A percentile compares a stretch with the other conserved stretches of the same genome.
These are phyloP conservation scores for Lathamus discolor DNA, from an alignment of 2,113 vertebrate genomes.

Conservation along the genomic window DNA sequence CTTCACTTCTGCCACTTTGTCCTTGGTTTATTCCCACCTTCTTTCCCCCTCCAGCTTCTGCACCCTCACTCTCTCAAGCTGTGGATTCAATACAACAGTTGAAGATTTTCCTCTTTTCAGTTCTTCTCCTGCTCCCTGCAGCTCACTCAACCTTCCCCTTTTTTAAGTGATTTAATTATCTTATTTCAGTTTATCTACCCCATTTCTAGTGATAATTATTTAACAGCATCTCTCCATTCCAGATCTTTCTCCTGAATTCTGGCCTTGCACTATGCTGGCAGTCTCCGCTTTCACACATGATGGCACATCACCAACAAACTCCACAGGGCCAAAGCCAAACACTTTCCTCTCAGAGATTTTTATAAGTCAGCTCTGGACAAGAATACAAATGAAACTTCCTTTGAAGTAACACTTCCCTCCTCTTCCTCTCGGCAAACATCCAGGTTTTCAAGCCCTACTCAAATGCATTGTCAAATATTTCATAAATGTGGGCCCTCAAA, in stretches of 20 bases:
- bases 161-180: not conserved
- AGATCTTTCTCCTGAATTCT: not conserved
- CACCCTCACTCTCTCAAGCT: not conserved
- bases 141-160: not conserved
- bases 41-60: not conserved
- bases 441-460: not conserved
- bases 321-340: not conserved
- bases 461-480: not conserved
- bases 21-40: not conserved
- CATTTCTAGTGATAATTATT: not conserved
- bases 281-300: not conserved
- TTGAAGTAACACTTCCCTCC: not conserved
- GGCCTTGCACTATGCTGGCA: accelerated
- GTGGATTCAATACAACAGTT: not conserved
- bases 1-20: not conserved
- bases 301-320: not conserved
- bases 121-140: not conserved
- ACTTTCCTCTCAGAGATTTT: not conserved
- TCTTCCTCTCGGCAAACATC: not conserved
- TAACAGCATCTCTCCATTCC: not conserved
- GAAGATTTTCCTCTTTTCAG: not conserved
- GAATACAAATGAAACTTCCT: not conserved
- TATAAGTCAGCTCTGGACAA: not conserved
- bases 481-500: not conserved
- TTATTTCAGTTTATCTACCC: not conserved